Evolutionary conservation across 1,140 invertebrate species (phyloP), one percentile per base, ranked within the genome.

Genomic region (Calliphora vicina): DNA sequence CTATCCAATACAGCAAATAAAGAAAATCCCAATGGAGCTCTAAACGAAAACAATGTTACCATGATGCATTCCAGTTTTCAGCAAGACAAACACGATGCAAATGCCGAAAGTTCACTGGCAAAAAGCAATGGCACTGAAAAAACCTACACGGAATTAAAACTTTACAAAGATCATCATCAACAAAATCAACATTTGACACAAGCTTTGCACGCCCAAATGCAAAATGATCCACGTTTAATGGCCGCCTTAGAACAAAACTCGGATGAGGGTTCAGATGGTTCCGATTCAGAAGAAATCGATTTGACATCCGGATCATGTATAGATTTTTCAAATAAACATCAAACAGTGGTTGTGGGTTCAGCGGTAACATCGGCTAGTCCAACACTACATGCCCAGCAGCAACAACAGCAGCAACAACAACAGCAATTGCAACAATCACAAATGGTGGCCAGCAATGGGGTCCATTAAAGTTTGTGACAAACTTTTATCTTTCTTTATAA

Each of bases 61-160:
- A 90, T 90, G 88, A 90, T 90, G 89, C 89, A 90, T 86, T 87
- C 88, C 35, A 88, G 89, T 10, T 90, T 90, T 83, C 89, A 89
- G 81, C 86, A 86, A 25, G 85, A 86, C 12, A 84, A 85, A 27
- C 84, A 85, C 1, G 29, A 74, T 35, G 27, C 76, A 12, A 80
- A 61, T 17, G n/a, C 78, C 17, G 76, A 73, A 26, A 80, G 10
- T 42, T 81, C 76, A 45, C 13, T 57, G 3, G 5, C n/a, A 17
- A 81, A 81, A 57, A 23, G 42, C 15, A 86, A 82, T 83, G 82
- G 84, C 83, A 78, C 85, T 85, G 12, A 89, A 86, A 90, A 90
- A 86, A 90, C 89, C 20, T 90, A 90, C 23, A 90, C 89, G 50
- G 89, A 90, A 86, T 84, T 90, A 50, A 90, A 90, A 84, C 86